Percentiles rank a stretch among this genome's conserved stretches.
Evolutionary conservation across 2,888 invertebrate species (phyloP).

Genomic region (Tachystola acroxantha): DNA sequence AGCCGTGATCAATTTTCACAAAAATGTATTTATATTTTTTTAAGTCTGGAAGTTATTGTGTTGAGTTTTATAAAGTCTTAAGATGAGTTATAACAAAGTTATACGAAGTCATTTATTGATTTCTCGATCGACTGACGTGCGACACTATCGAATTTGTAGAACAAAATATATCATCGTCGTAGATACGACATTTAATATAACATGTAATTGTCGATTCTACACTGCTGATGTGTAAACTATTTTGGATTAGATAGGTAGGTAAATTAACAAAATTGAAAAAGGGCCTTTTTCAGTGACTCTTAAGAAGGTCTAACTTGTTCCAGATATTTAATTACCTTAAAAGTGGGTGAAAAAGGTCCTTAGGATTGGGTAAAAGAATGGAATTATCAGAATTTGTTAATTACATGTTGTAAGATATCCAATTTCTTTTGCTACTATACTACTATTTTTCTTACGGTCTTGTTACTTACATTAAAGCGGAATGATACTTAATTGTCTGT

Average conservation of each 20-base stretch:
- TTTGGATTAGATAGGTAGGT: conserved; percentile 16
- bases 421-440: not conserved
- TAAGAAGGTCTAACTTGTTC: no score
- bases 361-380: not conserved
- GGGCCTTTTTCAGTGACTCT: not conserved
- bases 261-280: conserved; percentile 4
- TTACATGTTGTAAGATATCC: not conserved
- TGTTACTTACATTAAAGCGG: no score
- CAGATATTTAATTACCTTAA: no score
- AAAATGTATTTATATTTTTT: not conserved
- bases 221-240: not conserved
- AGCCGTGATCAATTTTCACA: conserved; percentile 21
- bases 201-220: not conserved
- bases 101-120: not conserved
- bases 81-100: not conserved
- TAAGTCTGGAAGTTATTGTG: no score
- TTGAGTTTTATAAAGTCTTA: no score
- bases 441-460: no score
- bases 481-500: no score
- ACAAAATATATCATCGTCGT: not conserved
- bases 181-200: not conserved
- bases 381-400: not conserved
- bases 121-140: conserved; percentile 22
- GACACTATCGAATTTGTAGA: conserved; percentile 34
- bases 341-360: not conserved